Conservation (phyloP, 1,140 invertebrate species). For the Tribolium castaneum region DNA sequence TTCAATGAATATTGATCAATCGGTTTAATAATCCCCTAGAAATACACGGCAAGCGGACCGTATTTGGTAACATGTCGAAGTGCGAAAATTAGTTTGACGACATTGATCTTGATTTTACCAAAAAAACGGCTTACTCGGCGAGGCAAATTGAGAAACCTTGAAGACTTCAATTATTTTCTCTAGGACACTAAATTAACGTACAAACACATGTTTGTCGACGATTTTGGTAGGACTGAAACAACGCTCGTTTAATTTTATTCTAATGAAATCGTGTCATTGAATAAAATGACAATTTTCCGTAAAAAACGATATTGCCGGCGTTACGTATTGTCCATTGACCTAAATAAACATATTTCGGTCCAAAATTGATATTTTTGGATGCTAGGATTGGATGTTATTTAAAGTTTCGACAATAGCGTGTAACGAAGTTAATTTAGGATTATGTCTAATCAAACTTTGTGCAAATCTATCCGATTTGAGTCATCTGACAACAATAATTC, state of each 20-base stretch:
- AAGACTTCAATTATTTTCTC: background rate
- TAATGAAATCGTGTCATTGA: background rate
- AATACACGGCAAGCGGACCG: background rate
- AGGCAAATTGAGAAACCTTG: background rate
- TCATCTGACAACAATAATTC: slow-evolving; percentile 14
- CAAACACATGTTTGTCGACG: too few relatives aligned
- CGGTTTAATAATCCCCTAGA: background rate
- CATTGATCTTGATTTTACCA: background rate
- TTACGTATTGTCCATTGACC: slow-evolving; percentile 7
- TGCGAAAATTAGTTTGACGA: background rate
- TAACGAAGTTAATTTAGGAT: background rate
- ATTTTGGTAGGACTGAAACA: background rate
- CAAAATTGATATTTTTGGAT: background rate
- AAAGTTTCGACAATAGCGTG: background rate
- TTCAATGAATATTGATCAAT: slow-evolving; percentile 5
- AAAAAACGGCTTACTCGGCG: background rate
- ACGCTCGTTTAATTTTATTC: background rate
- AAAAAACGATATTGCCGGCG: background rate
- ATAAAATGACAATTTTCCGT: background rate
- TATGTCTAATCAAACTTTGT: slow-evolving; percentile 12
- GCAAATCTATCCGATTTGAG: slow-evolving; percentile 12
- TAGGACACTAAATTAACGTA: background rate
- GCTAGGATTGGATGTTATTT: background rate
- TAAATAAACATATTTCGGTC: background rate
- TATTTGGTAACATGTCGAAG: background rate